Evolutionary conservation across 1,140 invertebrate species (phyloP).

Genomic region (Drosophila watanabei): DNA sequence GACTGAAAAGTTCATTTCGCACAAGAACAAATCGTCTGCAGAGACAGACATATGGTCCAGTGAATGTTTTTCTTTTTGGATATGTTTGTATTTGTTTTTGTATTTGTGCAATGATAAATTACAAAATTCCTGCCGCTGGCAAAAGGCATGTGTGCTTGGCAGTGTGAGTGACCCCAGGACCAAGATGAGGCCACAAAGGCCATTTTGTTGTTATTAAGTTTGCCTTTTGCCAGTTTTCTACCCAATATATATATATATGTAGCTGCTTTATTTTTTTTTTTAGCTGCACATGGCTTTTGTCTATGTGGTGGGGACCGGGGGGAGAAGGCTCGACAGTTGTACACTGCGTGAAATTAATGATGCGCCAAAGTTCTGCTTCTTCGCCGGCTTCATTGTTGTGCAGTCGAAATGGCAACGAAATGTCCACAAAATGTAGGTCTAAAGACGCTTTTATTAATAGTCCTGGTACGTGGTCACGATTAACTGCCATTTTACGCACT

Average conservation of each 20-base stretch:
- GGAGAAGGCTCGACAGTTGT: constrained; percentile 73
- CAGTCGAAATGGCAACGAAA: constrained; percentile 62
- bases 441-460: constrained; percentile 84
- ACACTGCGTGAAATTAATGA: constrained; percentile 81
- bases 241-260: constrained; percentile 6
- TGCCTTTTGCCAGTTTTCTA: constrained; percentile 70
- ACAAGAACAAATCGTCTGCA: constrained; percentile 53
- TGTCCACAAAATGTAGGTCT: constrained; percentile 81
- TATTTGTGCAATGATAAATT: constrained; percentile 82
- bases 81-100: constrained; percentile 41
- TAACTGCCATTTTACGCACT: constrained; percentile 82
- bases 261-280: constrained; percentile 23
- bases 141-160: constrained; percentile 32
- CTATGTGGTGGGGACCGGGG: constrained; percentile 23
- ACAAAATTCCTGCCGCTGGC: constrained; percentile 80
- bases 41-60: constrained; percentile 34
- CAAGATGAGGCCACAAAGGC: constrained; percentile 66
- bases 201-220: constrained; percentile 84
- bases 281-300: constrained; percentile 58
- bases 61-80: constrained; percentile 44
- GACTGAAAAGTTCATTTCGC: constrained; percentile 74
- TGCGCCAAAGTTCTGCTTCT: constrained; percentile 74
- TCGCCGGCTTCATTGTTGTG: constrained; percentile 51
- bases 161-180: constrained; percentile 53
- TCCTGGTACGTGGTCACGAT: constrained; percentile 82